Percentiles rank a stretch among this genome's conserved stretches.
phyloP scores from a whole-genome alignment of 1,140 invertebrate genomes.

The Calephelis virginiensis region DNA sequence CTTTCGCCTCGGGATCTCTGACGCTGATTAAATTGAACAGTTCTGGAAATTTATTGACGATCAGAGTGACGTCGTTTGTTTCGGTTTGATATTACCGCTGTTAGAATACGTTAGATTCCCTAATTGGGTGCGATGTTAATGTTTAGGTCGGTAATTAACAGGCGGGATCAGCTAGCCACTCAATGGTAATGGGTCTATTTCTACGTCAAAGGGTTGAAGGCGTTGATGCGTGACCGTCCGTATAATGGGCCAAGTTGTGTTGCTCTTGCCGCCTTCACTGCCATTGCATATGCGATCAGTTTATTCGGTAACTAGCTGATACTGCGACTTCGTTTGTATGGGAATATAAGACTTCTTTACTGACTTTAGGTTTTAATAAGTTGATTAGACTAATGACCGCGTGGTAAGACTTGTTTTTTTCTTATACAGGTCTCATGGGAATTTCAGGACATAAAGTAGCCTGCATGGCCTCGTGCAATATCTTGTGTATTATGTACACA shows the following conservation, averaged over 20 bases:
- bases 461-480: too few relatives aligned
- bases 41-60: slow-evolving; percentile 38
- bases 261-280: slow-evolving; percentile 6
- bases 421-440: too few relatives aligned
- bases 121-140: slow-evolving; percentile 46
- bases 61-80: slow-evolving; percentile 13
- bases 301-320: neutral
- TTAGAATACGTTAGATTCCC: slow-evolving; percentile 22
- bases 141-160: slow-evolving; percentile 67
- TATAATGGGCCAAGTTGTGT: slow-evolving; percentile 60
- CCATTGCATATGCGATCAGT: neutral
- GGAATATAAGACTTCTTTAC: too few relatives aligned
- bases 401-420: too few relatives aligned
- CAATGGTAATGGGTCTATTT: slow-evolving; percentile 69
- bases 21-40: slow-evolving; percentile 61
- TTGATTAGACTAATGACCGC: too few relatives aligned
- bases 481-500: too few relatives aligned
- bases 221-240: slow-evolving; percentile 68
- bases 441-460: too few relatives aligned
- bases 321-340: too few relatives aligned
- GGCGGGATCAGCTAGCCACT: slow-evolving; percentile 65
- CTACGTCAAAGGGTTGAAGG: slow-evolving; percentile 69
- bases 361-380: too few relatives aligned
- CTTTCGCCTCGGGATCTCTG: slow-evolving; percentile 50
- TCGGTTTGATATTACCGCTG: slow-evolving; percentile 19